phyloP scores from a whole-genome alignment of 2,888 invertebrate species.

The Balanococcus diminutus region DNA sequence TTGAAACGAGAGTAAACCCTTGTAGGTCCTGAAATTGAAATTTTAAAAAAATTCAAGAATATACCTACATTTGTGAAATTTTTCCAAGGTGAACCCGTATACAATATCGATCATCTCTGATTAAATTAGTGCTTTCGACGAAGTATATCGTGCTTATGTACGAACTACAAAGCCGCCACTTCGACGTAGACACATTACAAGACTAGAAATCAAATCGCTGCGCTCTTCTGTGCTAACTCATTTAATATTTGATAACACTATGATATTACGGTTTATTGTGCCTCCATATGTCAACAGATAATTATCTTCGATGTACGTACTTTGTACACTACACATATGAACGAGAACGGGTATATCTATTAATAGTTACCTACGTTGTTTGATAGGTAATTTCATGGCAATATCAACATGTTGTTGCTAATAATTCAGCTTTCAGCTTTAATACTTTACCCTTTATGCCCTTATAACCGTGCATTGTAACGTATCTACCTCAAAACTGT shows the following conservation, averaged over 20 bases:
- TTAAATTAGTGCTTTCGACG: background rate
- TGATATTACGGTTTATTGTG: background rate
- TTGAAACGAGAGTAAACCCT: too few relatives aligned
- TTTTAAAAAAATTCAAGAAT: too few relatives aligned
- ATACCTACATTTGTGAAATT: too few relatives aligned
- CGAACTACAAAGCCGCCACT: too few relatives aligned
- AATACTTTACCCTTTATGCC: background rate
- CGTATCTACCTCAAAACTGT: background rate
- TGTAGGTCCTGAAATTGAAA: too few relatives aligned
- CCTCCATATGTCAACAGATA: background rate
- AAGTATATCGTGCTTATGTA: background rate
- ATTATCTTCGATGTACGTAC: background rate
- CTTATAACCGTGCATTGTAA: background rate
- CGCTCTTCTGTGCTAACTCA: background rate
- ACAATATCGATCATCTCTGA: too few relatives aligned
- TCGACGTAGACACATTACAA: background rate
- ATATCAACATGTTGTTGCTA: background rate
- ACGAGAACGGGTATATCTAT: slow-evolving; percentile 12
- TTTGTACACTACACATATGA: background rate
- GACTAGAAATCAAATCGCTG: background rate
- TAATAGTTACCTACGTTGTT: background rate
- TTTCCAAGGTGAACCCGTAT: too few relatives aligned
- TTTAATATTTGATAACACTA: background rate
- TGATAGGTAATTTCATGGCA: background rate
- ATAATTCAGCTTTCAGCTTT: background rate